Evolutionary conservation across 2,113 vertebrate genomes (phyloP).

Genomic region (Percopsis transmontana): DNA sequence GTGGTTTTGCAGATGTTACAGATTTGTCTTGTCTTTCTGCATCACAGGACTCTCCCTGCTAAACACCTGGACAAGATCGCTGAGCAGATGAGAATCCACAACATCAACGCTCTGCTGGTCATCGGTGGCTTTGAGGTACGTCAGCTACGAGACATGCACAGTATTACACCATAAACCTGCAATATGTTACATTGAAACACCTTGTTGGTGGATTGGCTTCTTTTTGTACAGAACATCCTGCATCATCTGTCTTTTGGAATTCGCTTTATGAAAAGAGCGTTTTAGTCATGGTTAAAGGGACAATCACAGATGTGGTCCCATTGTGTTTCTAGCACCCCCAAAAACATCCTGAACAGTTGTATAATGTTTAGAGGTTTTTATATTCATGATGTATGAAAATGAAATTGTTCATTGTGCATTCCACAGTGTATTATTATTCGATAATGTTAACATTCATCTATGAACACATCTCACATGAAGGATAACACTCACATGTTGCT

Average conservation of each 20-base stretch:
- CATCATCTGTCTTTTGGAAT: too few relatives aligned
- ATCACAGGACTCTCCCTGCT: slow-evolving; percentile 84
- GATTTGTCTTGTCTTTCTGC: neutral
- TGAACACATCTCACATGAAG: neutral
- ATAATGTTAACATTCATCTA: slow-evolving; percentile 6
- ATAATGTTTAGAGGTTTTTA: neutral
- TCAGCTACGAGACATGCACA: neutral
- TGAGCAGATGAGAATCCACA: slow-evolving; percentile 84
- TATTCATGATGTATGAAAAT: neutral
- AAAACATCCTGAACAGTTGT: too few relatives aligned
- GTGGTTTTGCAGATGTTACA: neutral
- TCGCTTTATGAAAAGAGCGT: too few relatives aligned
- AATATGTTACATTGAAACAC: neutral
- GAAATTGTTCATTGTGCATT: neutral
- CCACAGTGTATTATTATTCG: neutral
- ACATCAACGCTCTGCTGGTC: slow-evolving; percentile 88
- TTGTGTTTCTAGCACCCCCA: too few relatives aligned
- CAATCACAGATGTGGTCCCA: too few relatives aligned
- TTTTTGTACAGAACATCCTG: too few relatives aligned
- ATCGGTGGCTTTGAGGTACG: slow-evolving; percentile 95
- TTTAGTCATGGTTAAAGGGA: too few relatives aligned
- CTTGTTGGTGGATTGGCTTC: neutral
- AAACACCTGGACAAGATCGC: slow-evolving; percentile 87
- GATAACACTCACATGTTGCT: neutral
- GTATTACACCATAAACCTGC: neutral